Conservation (phyloP, 2,113 vertebrate genomes). For the Enhydra lutris region DNA sequence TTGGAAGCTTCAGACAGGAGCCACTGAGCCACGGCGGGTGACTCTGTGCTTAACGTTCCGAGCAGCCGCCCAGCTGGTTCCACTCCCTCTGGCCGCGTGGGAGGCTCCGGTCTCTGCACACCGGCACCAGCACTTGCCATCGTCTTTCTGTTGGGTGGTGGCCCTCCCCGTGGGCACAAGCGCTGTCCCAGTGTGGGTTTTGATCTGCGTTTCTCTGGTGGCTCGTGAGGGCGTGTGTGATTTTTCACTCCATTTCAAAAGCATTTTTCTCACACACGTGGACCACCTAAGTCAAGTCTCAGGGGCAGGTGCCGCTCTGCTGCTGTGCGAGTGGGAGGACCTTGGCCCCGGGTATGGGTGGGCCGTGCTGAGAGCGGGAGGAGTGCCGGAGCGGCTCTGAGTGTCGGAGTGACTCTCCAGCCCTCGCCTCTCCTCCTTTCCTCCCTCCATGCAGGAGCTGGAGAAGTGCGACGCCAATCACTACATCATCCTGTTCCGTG, state of each 20-base stretch:
- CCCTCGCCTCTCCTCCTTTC: too few relatives aligned
- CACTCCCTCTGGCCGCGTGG: fast-evolving
- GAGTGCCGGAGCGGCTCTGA: fast-evolving
- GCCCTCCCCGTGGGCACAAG: fast-evolving
- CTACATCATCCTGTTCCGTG: constrained; percentile 96
- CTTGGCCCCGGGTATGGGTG: background rate
- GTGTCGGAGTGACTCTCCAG: fast-evolving
- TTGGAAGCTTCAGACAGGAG: background rate
- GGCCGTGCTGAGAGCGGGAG: background rate
- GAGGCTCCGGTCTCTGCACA: fast-evolving
- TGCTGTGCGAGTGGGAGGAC: background rate
- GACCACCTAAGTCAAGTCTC: fast-evolving
- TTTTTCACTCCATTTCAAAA: fast-evolving
- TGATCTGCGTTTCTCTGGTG: background rate
- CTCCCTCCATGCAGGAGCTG: constrained; percentile 85
- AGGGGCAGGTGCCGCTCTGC: fast-evolving
- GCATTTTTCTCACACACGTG: fast-evolving
- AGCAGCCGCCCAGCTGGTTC: background rate
- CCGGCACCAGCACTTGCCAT: fast-evolving
- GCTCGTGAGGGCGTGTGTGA: fast-evolving
- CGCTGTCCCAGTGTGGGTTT: background rate
- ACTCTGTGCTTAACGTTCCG: fast-evolving
- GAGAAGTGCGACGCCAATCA: constrained; percentile 97
- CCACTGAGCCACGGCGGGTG: fast-evolving
- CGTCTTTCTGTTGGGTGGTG: fast-evolving